These are phyloP conservation scores for Ascidia mentula DNA, from an alignment of 23 tunicate genomes.

Conservation along the genomic window DNA sequence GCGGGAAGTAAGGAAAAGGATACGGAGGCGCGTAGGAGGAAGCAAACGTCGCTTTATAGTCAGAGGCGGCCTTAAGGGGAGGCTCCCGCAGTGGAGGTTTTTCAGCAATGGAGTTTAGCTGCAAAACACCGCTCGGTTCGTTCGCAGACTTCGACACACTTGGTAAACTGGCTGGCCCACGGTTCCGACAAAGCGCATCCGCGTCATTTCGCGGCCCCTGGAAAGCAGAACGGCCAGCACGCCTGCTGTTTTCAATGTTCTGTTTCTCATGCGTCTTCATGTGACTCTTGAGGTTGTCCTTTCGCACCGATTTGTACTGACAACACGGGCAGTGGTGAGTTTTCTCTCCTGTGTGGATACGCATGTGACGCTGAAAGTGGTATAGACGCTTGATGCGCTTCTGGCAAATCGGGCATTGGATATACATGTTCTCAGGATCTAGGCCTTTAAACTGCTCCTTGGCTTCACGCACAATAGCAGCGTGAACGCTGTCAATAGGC, in stretches of 20 bases:
- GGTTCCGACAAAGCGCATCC: background rate
- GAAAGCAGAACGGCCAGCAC: slow-evolving; percentile 11
- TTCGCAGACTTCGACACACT: background rate
- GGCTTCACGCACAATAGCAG: slow-evolving; percentile 92
- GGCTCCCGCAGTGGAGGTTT: background rate
- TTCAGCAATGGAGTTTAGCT: too few relatives aligned
- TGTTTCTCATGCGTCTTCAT: slow-evolving; percentile 99
- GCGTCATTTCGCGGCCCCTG: background rate
- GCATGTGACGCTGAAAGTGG: slow-evolving; percentile 99
- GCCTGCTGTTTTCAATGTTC: slow-evolving; percentile 54
- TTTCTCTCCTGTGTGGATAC: slow-evolving; percentile 99
- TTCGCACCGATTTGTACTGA: slow-evolving; percentile 96
- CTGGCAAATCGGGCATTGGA: slow-evolving; percentile 98
- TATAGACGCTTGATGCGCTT: slow-evolving; percentile 97
- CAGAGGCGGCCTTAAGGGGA: background rate
- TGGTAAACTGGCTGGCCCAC: background rate
- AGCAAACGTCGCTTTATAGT: background rate
- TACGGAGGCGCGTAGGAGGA: slow-evolving; percentile 9
- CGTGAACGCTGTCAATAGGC: slow-evolving; percentile 77
- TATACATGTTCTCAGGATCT: slow-evolving; percentile 99
- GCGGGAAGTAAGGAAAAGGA: slow-evolving; percentile 8
- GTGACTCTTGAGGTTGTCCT: slow-evolving; percentile 96
- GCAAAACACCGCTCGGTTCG: background rate
- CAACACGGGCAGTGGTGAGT: slow-evolving; percentile 95
- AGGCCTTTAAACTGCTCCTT: slow-evolving; percentile 90